phyloP scores from a whole-genome alignment of 2,888 invertebrate species.

The Parelbella ahira region DNA sequence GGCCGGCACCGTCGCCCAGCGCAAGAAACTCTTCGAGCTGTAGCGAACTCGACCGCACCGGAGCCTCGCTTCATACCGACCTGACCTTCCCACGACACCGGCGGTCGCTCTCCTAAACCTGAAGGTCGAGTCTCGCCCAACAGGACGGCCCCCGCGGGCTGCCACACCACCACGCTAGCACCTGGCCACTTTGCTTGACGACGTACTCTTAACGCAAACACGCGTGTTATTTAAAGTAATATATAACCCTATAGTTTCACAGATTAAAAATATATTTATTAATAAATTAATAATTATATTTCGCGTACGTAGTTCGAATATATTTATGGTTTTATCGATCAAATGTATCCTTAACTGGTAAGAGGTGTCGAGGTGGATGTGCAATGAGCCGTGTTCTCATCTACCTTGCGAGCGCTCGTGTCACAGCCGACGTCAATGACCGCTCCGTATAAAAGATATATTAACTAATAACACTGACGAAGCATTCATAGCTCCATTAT shows the following conservation, averaged over 20 bases:
- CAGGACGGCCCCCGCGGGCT: background rate
- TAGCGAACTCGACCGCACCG: constrained; percentile 30
- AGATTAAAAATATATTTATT: constrained; percentile 17
- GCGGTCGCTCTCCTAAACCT: background rate
- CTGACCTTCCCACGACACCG: background rate
- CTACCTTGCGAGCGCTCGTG: too few species aligned
- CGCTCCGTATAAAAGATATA: constrained; percentile 1
- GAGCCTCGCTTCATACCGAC: background rate
- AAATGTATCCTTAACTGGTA: constrained; percentile 20
- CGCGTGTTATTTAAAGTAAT: constrained; percentile 25
- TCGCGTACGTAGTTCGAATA: constrained; percentile 14
- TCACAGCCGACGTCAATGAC: too few species aligned
- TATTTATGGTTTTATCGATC: constrained; percentile 22
- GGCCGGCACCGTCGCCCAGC: constrained; percentile 87
- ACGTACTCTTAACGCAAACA: constrained; percentile 5
- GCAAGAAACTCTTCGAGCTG: constrained; percentile 85
- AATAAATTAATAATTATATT: constrained; percentile 8
- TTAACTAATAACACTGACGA: constrained; percentile 22
- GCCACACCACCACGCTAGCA: constrained; percentile 52
- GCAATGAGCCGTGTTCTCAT: background rate
- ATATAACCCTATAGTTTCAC: constrained; percentile 20
- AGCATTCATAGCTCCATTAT: constrained; percentile 11
- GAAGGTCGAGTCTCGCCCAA: background rate
- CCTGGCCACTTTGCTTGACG: constrained; percentile 37
- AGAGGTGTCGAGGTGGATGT: background rate